phyloP scores from a whole-genome alignment of 2,888 invertebrate species.

The Aleiodes alternator region DNA sequence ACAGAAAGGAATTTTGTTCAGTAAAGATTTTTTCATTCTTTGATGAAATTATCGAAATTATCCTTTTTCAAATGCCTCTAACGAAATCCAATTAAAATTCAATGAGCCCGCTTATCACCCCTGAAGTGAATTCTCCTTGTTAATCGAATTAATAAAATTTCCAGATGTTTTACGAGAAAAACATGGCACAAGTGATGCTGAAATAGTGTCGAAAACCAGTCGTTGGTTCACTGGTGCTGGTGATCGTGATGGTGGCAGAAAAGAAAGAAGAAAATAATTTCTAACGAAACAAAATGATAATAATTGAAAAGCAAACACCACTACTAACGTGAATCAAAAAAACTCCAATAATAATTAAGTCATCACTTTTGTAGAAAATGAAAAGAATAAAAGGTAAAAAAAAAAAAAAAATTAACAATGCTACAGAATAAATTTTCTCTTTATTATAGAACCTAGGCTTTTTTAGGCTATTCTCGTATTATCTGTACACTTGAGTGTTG shows the following conservation, averaged over 20 bases:
- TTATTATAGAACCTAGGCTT: not conserved
- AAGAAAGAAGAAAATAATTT: conserved; percentile 37
- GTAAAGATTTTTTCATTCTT: no score
- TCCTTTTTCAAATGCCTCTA: no score
- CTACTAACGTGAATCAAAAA: conserved; percentile 32
- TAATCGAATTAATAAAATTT: not conserved
- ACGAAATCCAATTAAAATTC: no score
- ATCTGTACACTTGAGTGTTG: conserved; percentile 19
- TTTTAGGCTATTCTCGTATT: conserved; percentile 26
- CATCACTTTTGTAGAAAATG: conserved; percentile 32
- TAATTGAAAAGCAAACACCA: conserved; percentile 3
- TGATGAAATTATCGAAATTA: no score
- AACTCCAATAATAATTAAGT: conserved; percentile 26
- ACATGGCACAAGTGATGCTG: conserved; percentile 51
- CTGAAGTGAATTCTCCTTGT: no score
- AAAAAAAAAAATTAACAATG: conserved; percentile 44
- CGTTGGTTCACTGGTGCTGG: conserved; percentile 56
- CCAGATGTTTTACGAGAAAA: conserved; percentile 33
- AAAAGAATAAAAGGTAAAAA: conserved; percentile 29
- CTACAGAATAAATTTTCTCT: conserved; percentile 55
- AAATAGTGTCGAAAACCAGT: conserved; percentile 56
- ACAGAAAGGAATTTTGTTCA: no score
- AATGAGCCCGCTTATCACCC: no score
- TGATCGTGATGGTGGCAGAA: conserved; percentile 56
- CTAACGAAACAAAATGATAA: not conserved